Conservation (phyloP, 2,888 invertebrate species). For the Macrosoma leucophasiata region DNA sequence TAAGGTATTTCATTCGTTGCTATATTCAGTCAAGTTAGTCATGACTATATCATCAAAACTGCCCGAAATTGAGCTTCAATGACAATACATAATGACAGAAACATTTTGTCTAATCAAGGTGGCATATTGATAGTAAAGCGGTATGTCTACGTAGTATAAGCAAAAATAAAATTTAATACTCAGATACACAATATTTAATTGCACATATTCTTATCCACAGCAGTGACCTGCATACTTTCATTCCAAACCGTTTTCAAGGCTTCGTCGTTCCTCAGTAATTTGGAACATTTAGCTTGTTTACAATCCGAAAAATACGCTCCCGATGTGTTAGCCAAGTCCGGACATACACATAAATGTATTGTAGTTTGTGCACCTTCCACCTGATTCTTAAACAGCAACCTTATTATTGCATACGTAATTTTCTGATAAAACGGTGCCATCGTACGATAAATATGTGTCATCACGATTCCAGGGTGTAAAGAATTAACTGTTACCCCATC, state of each 20-base stretch:
- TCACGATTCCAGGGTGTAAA: conserved; percentile 88
- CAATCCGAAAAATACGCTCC: conserved; percentile 89
- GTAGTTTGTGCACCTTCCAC: conserved; percentile 87
- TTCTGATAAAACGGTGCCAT: conserved; percentile 57
- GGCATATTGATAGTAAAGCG: too few species aligned
- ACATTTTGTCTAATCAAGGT: too few species aligned
- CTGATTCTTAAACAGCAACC: conserved; percentile 79
- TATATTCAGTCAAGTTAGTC: too few species aligned
- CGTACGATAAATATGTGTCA: conserved; percentile 84
- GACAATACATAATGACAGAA: too few species aligned
- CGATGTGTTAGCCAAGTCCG: conserved; percentile 79
- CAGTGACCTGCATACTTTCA: conserved; percentile 40
- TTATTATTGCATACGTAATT: conserved; percentile 70
- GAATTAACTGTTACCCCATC: conserved; percentile 83
- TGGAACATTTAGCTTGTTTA: conserved; percentile 69
- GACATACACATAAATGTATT: conserved; percentile 82
- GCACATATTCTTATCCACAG: too few species aligned
- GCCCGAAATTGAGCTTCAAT: too few species aligned
- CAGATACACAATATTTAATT: too few species aligned
- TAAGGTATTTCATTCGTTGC: too few species aligned
- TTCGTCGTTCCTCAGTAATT: conserved; percentile 76
- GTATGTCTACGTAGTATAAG: too few species aligned
- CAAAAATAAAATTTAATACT: too few species aligned
- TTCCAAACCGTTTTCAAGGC: conserved; percentile 87
- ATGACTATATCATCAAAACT: too few species aligned